Evolutionary conservation across 2,888 invertebrate genomes (phyloP).

Genomic region (Exephanes ischioxanthus): DNA sequence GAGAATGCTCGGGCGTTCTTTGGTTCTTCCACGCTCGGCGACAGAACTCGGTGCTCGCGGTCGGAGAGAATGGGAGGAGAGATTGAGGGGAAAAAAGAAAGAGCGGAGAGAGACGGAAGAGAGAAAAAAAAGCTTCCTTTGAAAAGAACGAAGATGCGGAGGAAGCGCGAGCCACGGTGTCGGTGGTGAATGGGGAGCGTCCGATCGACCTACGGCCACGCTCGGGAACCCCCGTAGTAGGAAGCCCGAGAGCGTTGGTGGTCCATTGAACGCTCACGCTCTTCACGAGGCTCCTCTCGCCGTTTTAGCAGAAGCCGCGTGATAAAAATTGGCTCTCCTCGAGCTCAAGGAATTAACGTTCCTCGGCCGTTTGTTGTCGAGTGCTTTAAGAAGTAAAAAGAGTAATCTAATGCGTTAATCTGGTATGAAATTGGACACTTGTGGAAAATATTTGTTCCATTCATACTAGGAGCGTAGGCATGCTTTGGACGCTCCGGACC

Average conservation of each 20-base stretch:
- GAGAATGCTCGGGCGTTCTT: conserved; percentile 46
- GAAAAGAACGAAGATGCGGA: conserved; percentile 54
- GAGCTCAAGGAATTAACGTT: not conserved
- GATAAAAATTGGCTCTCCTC: conserved; percentile 2
- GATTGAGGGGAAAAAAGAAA: conserved; percentile 16
- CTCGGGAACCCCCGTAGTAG: conserved; percentile 54
- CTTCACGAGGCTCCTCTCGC: conserved; percentile 19
- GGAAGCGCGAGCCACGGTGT: conserved; percentile 43
- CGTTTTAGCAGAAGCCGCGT: conserved; percentile 15
- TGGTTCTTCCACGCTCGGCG: conserved; percentile 9
- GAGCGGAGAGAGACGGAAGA: conserved; percentile 13
- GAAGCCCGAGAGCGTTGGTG: conserved; percentile 61
- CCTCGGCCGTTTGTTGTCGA: not conserved
- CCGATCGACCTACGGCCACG: conserved; percentile 62
- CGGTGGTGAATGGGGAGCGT: conserved; percentile 55
- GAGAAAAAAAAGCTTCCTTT: conserved; percentile 45
- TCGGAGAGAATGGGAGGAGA: conserved; percentile 45
- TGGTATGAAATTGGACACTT: too few species aligned
- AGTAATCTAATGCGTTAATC: too few species aligned
- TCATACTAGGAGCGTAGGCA: too few species aligned
- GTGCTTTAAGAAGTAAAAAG: too few species aligned
- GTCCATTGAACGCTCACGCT: conserved; percentile 57
- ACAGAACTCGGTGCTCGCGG: conserved; percentile 24
- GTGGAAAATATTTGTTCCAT: too few species aligned
- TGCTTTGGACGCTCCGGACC: too few species aligned